A percentile compares a stretch with the other conserved stretches of the same genome.
phyloP scores from a whole-genome alignment of 2,888 invertebrate genomes.

The Orthosia incerta region DNA sequence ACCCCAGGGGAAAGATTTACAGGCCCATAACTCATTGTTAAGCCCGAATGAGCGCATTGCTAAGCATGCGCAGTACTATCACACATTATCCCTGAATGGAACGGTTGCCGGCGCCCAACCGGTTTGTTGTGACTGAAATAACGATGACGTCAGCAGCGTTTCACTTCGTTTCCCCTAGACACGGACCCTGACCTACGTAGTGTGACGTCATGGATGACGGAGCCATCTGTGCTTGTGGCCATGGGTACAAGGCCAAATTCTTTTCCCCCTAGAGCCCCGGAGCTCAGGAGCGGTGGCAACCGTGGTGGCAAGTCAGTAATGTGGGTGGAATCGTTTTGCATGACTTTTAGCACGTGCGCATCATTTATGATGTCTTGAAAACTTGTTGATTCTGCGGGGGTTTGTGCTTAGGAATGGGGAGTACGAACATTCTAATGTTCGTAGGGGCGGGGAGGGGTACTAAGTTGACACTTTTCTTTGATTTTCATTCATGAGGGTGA shows the following conservation, averaged over 20 bases:
- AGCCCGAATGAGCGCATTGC: conserved; percentile 15
- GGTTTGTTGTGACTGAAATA: conserved; percentile 43
- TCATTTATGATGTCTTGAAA: conserved; percentile 5
- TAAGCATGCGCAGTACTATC: conserved; percentile 29
- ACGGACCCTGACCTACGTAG: conserved; percentile 46
- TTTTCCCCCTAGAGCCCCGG: conserved; percentile 19
- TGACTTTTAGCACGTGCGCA: conserved; percentile 4
- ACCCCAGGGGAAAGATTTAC: neutral
- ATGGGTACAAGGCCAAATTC: conserved; percentile 38
- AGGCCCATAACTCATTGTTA: conserved; percentile 8
- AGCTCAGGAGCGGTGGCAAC: neutral
- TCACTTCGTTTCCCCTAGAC: conserved; percentile 24
- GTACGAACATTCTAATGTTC: neutral
- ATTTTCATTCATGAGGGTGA: neutral
- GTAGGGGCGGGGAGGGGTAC: neutral
- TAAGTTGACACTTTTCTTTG: neutral
- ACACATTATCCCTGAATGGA: conserved; percentile 35
- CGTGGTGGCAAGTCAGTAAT: conserved; percentile 1
- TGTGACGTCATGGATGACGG: conserved; percentile 38
- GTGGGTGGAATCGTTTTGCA: conserved; percentile 31
- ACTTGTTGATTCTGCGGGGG: conserved; percentile 29
- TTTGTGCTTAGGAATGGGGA: conserved; percentile 7
- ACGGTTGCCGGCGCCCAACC: neutral
- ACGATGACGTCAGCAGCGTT: conserved; percentile 46
- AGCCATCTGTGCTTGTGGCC: conserved; percentile 35